phyloP scores from a whole-genome alignment of 2,888 invertebrate genomes.

The Argyra leucocephala region DNA sequence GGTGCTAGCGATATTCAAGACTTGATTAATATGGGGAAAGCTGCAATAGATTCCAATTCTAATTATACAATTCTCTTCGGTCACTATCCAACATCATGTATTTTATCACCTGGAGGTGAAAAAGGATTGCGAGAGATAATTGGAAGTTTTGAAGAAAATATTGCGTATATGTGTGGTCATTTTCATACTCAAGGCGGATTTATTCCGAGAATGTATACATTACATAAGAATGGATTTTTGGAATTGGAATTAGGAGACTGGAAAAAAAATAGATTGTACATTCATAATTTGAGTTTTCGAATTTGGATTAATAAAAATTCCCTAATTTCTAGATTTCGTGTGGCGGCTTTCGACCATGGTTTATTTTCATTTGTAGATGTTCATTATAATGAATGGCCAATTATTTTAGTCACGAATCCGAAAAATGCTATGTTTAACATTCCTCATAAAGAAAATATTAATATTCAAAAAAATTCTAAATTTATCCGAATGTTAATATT shows the following conservation, averaged over 20 bases:
- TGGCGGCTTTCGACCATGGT: slow-evolving; percentile 82
- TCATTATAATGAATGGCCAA: slow-evolving; percentile 67
- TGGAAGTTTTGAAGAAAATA: slow-evolving; percentile 51
- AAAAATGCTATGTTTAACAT: slow-evolving; percentile 68
- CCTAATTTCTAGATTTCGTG: slow-evolving; percentile 56
- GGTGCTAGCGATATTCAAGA: slow-evolving; percentile 50
- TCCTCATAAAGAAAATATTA: slow-evolving; percentile 59
- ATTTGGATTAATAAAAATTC: slow-evolving; percentile 15
- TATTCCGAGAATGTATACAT: slow-evolving; percentile 75
- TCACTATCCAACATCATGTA: slow-evolving; percentile 85
- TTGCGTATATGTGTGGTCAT: slow-evolving; percentile 82
- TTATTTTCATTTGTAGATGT: slow-evolving; percentile 76
- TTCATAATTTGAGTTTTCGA: slow-evolving; percentile 22
- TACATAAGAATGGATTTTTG: slow-evolving; percentile 70
- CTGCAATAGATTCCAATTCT: slow-evolving; percentile 46
- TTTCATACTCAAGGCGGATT: slow-evolving; percentile 73
- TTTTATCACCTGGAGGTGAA: slow-evolving; percentile 51
- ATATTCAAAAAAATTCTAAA: slow-evolving; percentile 50
- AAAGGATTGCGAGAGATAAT: slow-evolving; percentile 50
- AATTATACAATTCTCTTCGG: slow-evolving; percentile 72
- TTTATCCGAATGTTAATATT: slow-evolving; percentile 75
- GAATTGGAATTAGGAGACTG: slow-evolving; percentile 88
- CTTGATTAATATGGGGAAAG: slow-evolving; percentile 49
- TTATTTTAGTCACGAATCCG: slow-evolving; percentile 80
- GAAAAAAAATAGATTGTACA: slow-evolving; percentile 77